phyloP scores from a whole-genome alignment of 2,113 vertebrate genomes.

The Sinocyclocheilus anophthalmus region DNA sequence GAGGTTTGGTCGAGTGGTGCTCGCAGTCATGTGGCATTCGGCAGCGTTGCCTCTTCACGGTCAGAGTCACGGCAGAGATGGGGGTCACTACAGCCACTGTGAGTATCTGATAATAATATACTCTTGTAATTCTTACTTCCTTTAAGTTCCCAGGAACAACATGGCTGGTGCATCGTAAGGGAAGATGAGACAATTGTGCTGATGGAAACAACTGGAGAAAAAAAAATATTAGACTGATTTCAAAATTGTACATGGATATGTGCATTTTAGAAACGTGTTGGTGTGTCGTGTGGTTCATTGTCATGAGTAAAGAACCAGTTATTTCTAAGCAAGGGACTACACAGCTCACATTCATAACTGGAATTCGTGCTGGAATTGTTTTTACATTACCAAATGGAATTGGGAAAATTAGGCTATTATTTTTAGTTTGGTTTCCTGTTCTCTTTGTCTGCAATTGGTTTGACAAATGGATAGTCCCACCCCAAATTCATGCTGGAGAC shows the following conservation, averaged over 20 bases:
- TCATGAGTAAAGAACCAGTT: not conserved
- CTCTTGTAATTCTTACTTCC: not conserved
- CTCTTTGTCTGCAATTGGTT: not conserved
- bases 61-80: slow-evolving; percentile 61
- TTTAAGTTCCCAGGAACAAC: not conserved
- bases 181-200: not conserved
- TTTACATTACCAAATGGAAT: not conserved
- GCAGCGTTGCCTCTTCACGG: slow-evolving; percentile 61
- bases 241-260: not conserved
- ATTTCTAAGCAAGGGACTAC: not conserved
- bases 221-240: slow-evolving; percentile 2
- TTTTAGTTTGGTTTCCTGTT: not conserved
- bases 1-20: slow-evolving; percentile 4
- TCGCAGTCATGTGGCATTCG: slow-evolving; percentile 69
- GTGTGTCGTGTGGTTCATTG: not conserved
- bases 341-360: not conserved
- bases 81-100: slow-evolving; percentile 66
- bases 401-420: not conserved
- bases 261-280: not conserved
- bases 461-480: not conserved
- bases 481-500: not conserved
- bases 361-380: not conserved
- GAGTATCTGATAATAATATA: slow-evolving; percentile 56
- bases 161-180: not conserved
- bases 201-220: not conserved